phyloP scores from a whole-genome alignment of 2,797 vertebrate species.

The Tenualosa ilisha region DNA sequence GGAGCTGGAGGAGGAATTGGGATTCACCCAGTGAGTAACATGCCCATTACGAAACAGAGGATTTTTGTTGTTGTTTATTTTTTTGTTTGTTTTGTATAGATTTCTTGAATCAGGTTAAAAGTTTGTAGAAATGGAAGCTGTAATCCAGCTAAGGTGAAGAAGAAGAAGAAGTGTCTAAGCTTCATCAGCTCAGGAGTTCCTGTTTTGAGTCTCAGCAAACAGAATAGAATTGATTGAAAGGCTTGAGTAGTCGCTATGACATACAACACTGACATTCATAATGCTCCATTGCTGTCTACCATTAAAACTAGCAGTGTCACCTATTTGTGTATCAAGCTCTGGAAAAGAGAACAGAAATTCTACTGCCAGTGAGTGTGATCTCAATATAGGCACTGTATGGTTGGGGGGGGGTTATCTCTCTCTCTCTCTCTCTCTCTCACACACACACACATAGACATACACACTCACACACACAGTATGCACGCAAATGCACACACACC shows the following conservation, averaged over 20 bases:
- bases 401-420: background rate
- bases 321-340: background rate
- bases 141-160: background rate
- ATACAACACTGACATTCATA: background rate
- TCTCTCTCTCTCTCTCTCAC: background rate
- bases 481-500: background rate
- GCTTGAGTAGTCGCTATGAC: background rate
- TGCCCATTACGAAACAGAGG: no score
- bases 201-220: background rate
- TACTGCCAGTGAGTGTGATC: background rate
- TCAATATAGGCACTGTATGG: background rate
- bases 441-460: no score
- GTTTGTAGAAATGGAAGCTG: background rate
- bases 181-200: no score
- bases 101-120: no score
- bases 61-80: no score
- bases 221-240: background rate
- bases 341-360: background rate
- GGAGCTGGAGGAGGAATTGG: no score
- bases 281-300: background rate
- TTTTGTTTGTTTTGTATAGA: no score
- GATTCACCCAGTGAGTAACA: no score
- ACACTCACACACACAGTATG: background rate
- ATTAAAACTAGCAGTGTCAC: background rate
- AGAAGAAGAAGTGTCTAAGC: background rate